Conservation (phyloP, 1,140 invertebrate species). For the Orius insidiosus region DNA sequence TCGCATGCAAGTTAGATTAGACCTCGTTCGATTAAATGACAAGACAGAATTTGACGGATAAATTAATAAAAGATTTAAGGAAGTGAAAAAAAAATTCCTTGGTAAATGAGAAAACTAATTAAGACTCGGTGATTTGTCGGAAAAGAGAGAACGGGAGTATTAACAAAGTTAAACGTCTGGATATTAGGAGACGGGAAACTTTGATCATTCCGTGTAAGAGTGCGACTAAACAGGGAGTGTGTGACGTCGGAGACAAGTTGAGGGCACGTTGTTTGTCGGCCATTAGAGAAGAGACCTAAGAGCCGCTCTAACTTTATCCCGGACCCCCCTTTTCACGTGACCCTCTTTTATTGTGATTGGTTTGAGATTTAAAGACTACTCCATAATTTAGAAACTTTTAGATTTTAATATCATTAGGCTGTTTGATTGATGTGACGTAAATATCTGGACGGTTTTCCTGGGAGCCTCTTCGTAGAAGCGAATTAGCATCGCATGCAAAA, state of each 20-base stretch:
- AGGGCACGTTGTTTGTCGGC: slow-evolving; percentile 3
- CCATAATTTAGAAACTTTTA: too few species aligned
- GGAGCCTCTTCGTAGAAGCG: not conserved
- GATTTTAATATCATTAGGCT: too few species aligned
- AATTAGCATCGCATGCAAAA: slow-evolving; percentile 2
- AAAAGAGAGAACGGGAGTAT: not conserved
- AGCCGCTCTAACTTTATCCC: not conserved
- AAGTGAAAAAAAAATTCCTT: too few species aligned
- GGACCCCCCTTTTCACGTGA: too few species aligned
- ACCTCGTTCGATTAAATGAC: too few species aligned
- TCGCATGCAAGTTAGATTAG: too few species aligned
- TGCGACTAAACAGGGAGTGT: not conserved
- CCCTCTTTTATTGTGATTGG: too few species aligned
- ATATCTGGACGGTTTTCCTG: not conserved
- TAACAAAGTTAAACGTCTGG: not conserved
- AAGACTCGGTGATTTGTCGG: not conserved
- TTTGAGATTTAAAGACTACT: too few species aligned
- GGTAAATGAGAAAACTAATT: too few species aligned
- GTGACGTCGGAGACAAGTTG: not conserved
- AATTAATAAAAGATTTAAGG: too few species aligned
- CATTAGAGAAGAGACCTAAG: slow-evolving; percentile 1
- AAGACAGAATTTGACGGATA: too few species aligned
- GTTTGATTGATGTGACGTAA: slow-evolving; percentile 5
- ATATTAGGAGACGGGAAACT: slow-evolving; percentile 9
- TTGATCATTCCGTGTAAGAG: slow-evolving; percentile 4